Evolutionary conservation across 37 sponge, comb jelly and placozoan species (phyloP).

Genomic region (Crambe crambe): DNA sequence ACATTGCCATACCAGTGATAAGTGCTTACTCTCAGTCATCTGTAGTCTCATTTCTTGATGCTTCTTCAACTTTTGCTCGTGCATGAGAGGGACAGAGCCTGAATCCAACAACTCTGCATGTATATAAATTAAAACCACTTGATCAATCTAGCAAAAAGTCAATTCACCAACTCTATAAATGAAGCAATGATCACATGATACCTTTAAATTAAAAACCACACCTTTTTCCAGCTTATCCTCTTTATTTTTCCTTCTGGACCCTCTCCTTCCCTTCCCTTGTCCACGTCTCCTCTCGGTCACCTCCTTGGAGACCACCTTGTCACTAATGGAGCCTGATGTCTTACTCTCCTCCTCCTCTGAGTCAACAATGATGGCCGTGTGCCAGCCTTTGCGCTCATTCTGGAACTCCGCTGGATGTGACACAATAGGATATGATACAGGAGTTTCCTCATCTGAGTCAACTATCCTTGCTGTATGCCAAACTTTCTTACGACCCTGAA

Average conservation of each 20-base stretch:
- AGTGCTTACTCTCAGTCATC: neutral
- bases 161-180: neutral
- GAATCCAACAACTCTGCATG: neutral
- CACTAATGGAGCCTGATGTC: neutral
- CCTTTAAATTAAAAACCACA: neutral
- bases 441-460: neutral
- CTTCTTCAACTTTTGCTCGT: slow-evolving; percentile 11
- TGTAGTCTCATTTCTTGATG: neutral
- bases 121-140: neutral
- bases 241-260: neutral
- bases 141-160: no score
- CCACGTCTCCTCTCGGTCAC: neutral
- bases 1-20: no score
- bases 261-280: neutral
- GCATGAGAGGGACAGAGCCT: slow-evolving; percentile 8
- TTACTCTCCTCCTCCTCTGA: neutral
- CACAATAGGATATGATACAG: no score
- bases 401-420: no score
- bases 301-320: neutral
- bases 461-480: neutral
- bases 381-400: neutral
- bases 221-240: neutral
- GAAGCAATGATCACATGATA: no score
- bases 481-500: neutral
- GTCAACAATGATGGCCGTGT: neutral